Percentiles rank a stretch among this genome's conserved stretches.
phyloP scores from a whole-genome alignment of 1,140 invertebrate species.

The Ips nitidus region DNA sequence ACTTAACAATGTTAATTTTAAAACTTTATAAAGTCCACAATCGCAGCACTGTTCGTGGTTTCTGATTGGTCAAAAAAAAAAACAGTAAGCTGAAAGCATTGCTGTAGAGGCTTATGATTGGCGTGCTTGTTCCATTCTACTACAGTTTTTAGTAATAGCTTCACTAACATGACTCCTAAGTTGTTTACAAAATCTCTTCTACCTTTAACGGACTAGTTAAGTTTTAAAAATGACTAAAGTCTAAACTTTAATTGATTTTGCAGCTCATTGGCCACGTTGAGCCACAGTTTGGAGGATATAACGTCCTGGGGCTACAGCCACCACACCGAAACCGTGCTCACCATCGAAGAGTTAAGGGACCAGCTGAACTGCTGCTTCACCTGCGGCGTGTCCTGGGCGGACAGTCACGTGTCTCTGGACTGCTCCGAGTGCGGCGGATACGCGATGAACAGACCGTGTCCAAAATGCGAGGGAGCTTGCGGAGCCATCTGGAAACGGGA shows the following conservation, averaged over 20 bases:
- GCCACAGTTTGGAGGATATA: constrained; percentile 50
- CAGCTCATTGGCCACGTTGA: constrained; percentile 48
- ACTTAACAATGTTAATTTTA: too few relatives aligned
- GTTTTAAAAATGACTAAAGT: too few relatives aligned
- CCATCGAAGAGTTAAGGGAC: constrained; percentile 71
- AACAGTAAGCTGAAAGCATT: too few relatives aligned
- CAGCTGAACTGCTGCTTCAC: constrained; percentile 75
- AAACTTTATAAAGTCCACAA: too few relatives aligned
- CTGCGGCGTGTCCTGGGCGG: constrained; percentile 81
- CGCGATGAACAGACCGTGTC: constrained; percentile 73
- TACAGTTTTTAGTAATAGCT: too few relatives aligned
- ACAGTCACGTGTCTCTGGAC: constrained; percentile 76
- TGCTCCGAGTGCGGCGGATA: constrained; percentile 84
- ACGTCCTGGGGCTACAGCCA: constrained; percentile 43
- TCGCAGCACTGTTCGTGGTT: too few relatives aligned
- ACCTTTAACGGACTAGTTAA: too few relatives aligned
- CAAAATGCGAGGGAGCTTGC: constrained; percentile 75
- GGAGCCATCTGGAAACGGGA: constrained; percentile 74
- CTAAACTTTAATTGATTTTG: constrained; percentile 20
- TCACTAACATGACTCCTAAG: too few relatives aligned
- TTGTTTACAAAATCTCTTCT: too few relatives aligned
- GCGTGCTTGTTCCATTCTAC: too few relatives aligned
- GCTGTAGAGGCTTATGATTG: too few relatives aligned
- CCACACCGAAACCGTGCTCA: constrained; percentile 57
- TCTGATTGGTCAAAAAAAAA: too few relatives aligned